These are phyloP conservation scores for Microcebus griseorufus DNA, from an alignment of 2,113 vertebrate species.

Conservation along the genomic window DNA sequence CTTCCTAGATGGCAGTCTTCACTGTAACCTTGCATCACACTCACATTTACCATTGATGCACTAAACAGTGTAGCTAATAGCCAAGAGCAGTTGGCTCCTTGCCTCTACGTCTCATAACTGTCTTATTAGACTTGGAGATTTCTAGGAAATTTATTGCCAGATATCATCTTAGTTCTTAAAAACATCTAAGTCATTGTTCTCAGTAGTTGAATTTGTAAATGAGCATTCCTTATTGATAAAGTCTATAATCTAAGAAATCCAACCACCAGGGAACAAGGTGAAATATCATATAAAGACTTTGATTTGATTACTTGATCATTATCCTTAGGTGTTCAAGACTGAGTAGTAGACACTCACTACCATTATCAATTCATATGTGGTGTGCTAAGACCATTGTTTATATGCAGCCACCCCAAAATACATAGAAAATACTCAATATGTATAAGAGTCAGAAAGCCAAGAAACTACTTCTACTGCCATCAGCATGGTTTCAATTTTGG, in stretches of 20 bases:
- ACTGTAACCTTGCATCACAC: not conserved
- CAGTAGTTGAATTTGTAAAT: not conserved
- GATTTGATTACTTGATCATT: not conserved
- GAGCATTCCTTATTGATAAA: not conserved
- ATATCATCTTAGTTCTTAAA: not conserved
- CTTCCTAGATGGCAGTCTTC: not conserved
- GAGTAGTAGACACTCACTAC: not conserved
- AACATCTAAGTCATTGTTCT: not conserved
- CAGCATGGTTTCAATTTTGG: not conserved
- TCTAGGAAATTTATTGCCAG: not conserved
- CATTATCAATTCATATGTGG: not conserved
- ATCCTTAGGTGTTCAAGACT: not conserved
- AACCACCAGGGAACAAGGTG: not conserved
- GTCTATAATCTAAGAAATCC: not conserved
- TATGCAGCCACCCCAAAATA: not conserved
- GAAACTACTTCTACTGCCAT: not conserved
- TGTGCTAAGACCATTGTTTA: not conserved
- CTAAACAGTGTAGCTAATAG: not conserved
- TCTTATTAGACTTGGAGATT: not conserved
- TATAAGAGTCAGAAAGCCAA: not conserved
- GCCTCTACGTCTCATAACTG: not conserved
- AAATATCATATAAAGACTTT: not conserved
- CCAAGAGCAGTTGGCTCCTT: not conserved
- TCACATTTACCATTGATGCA: not conserved
- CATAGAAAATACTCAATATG: not conserved